Evolutionary conservation across 2,113 vertebrate species (phyloP).

Genomic region (Platysteira castanea): DNA sequence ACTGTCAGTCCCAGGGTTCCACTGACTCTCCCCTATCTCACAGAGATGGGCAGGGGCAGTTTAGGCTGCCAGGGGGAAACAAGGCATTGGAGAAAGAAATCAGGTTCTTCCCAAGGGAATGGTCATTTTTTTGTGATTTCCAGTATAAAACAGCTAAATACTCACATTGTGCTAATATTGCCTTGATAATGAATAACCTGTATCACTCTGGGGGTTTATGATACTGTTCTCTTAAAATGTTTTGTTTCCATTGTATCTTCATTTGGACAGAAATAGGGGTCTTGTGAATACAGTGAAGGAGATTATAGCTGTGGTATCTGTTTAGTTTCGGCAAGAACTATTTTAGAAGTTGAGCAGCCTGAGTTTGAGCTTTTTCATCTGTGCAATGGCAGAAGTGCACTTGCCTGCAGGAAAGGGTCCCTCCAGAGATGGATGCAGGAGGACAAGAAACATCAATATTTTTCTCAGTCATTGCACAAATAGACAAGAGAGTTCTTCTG

Average conservation of each 20-base stretch:
- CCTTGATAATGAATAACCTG: not conserved
- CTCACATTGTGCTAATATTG: not conserved
- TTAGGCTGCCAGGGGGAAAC: not conserved
- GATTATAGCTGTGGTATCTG: not conserved
- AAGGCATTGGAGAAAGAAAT: not conserved
- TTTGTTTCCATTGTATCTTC: not conserved
- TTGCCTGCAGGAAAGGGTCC: not conserved
- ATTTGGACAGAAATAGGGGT: not conserved
- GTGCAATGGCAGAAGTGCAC: not conserved
- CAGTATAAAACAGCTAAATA: not conserved
- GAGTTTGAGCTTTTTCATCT: not conserved
- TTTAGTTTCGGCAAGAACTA: not conserved
- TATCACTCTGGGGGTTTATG: not conserved
- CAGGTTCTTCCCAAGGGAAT: not conserved
- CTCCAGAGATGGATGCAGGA: not conserved
- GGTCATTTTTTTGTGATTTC: not conserved
- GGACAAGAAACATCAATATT: not conserved
- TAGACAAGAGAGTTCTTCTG: not conserved
- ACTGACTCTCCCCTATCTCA: not conserved
- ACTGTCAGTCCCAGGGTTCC: fast-evolving
- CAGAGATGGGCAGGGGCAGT: not conserved
- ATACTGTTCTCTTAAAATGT: not conserved
- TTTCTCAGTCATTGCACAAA: not conserved
- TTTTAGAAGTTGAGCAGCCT: not conserved
- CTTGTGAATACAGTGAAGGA: not conserved